These are phyloP conservation scores for Amphipoea lucens DNA, from an alignment of 2,888 invertebrate genomes.

Conservation along the genomic window DNA sequence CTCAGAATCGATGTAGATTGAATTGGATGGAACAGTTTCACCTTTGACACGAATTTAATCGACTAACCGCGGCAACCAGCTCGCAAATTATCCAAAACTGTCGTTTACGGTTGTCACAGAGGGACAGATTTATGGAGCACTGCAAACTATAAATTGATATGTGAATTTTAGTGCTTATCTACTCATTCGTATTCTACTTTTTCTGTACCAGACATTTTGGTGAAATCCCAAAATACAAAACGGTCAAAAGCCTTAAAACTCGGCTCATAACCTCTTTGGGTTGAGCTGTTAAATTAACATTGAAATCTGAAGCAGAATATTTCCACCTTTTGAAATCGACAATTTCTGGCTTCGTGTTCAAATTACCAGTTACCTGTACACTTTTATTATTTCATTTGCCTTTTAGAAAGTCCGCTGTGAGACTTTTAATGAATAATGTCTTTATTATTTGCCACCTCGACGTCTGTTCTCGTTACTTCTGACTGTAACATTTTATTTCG, in stretches of 20 bases:
- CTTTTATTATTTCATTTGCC: conserved; percentile 18
- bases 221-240: not conserved
- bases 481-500: conserved; percentile 31
- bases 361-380: conserved; percentile 22
- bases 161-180: not conserved
- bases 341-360: conserved; percentile 22
- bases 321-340: not conserved
- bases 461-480: conserved; percentile 1
- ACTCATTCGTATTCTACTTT: not conserved
- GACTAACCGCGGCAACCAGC: conserved; percentile 2
- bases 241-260: not conserved
- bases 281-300: not conserved
- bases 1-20: not conserved
- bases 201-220: not conserved
- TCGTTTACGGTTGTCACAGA: conserved; percentile 24
- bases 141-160: not conserved
- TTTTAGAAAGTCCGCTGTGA: not conserved
- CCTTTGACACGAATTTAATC: conserved; percentile 14
- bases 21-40: conserved; percentile 26
- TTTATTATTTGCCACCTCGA: too few species aligned
- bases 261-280: too few species aligned
- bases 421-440: too few species aligned
- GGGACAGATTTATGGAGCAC: not conserved
- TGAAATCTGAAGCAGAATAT: not conserved
- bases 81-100: conserved; percentile 27